These are phyloP conservation scores for Syrmaticus mikado DNA, from an alignment of 2,113 vertebrate species.

Conservation along the genomic window DNA sequence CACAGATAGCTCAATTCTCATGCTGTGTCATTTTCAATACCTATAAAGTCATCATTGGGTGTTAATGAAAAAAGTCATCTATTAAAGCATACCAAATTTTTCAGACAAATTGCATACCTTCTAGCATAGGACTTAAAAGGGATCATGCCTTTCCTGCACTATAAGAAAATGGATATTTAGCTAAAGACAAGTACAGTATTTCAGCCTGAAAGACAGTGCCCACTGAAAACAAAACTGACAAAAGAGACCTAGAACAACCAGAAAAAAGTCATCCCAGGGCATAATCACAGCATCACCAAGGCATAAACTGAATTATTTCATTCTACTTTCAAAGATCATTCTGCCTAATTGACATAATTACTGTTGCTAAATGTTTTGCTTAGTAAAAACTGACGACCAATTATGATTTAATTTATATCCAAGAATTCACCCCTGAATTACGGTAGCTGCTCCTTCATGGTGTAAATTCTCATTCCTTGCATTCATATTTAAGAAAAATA, in stretches of 20 bases:
- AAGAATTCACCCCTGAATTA: not conserved
- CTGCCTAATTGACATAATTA: not conserved
- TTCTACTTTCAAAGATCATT: not conserved
- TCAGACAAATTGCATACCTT: not conserved
- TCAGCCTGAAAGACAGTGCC: not conserved
- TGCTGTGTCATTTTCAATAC: not conserved
- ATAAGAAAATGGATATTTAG: not conserved
- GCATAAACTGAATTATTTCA: not conserved
- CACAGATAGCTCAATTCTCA: not conserved
- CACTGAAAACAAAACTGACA: not conserved
- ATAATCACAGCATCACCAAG: not conserved
- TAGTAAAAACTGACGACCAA: not conserved
- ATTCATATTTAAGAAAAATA: not conserved
- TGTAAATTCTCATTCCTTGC: not conserved
- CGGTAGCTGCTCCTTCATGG: not conserved
- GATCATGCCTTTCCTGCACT: not conserved
- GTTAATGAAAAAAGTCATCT: not conserved
- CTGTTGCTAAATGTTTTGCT: not conserved
- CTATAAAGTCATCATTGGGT: not conserved
- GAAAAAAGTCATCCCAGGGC: not conserved
- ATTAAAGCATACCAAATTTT: not conserved
- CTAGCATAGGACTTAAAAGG: not conserved
- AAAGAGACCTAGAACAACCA: not conserved
- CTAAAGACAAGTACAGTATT: not conserved
- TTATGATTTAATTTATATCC: not conserved